Conservation (phyloP, 1,140 invertebrate species). For the Yoshiicerus persimilis region DNA sequence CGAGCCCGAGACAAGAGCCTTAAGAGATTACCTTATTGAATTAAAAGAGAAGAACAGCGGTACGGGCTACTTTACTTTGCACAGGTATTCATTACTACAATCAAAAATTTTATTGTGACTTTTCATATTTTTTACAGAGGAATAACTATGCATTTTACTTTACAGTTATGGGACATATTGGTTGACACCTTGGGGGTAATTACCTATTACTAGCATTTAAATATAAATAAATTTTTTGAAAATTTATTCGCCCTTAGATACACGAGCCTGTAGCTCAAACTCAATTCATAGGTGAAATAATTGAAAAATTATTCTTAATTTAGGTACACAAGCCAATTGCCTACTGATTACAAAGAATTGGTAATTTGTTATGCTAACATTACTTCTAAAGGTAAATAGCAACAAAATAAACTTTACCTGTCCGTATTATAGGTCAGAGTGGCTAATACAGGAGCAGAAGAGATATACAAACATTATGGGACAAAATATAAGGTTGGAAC, state of each 20-base stretch:
- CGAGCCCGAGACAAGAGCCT: slow-evolving; percentile 67
- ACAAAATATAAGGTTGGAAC: slow-evolving; percentile 50
- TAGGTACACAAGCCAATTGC: slow-evolving; percentile 51
- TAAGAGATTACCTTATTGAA: slow-evolving; percentile 23
- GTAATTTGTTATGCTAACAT: no score
- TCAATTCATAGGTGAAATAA: background rate
- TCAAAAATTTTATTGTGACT: background rate
- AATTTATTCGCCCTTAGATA: no score
- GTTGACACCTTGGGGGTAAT: slow-evolving; percentile 34
- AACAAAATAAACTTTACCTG: no score
- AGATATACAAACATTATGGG: slow-evolving; percentile 25
- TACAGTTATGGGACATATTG: slow-evolving; percentile 58
- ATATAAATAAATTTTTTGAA: background rate
- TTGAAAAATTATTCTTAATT: no score
- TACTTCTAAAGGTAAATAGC: no score
- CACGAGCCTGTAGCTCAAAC: no score
- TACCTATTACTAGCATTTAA: background rate
- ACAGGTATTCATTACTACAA: slow-evolving; percentile 26
- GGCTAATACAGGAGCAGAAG: background rate
- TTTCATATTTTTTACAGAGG: no score
- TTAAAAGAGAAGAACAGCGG: background rate
- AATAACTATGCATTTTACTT: background rate
- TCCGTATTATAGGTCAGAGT: slow-evolving; percentile 29
- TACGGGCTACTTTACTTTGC: slow-evolving; percentile 52
- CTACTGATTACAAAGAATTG: slow-evolving; percentile 53